Evolutionary conservation across 2,797 vertebrate species (phyloP), one percentile per base, ranked within the genome.

Genomic region (Chiroxiphia lanceolata): DNA sequence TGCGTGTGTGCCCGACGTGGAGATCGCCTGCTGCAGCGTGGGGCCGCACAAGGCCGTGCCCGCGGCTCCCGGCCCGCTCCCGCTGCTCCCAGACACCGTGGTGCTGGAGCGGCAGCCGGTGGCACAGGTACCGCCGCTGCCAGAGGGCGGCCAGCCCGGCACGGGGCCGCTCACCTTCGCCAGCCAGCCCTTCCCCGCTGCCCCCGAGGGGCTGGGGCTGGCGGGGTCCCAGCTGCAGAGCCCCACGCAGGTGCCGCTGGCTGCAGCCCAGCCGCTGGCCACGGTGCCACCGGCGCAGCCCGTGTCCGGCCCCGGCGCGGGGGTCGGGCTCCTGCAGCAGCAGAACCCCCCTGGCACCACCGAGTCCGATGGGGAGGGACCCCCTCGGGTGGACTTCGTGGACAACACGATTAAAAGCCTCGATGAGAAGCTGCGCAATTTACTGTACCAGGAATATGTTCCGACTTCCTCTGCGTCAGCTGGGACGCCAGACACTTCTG

Each of bases 331-430:
- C 16, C 54, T 98, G 25, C 99, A 98, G 76, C 98, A 98, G n/a
- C 99, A 98, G 94, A 90, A 78, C 45, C 98, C 98, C 1, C 95
- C 97, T 0, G 97, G 97, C 25, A 97, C 98, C 1, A 93, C 97
- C 1, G 99, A 99, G 95, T 99, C 99, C 0, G 99, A 99, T 1
- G 98, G 98, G 1, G 99, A 99, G 97, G 95, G 99, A 27, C 98
- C 98, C 0, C 98, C 98, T 27, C 97, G 99, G 16, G 98, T 99
- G n/a, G 98, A 99, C 92, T 99, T 99, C 6, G 98, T 99, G 31
- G 99, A 99, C 97, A 99, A 98, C 97, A 99, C 99, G 5, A 99
- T 99, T 69, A 99, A 99, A 97, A 99, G 99, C 48, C 98, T 99
- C 11, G 99, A 99, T 22, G 99, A 99, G 97, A 99, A 99, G 91